Conservation (phyloP, 2,888 invertebrate genomes). For the Lagria hirta region DNA sequence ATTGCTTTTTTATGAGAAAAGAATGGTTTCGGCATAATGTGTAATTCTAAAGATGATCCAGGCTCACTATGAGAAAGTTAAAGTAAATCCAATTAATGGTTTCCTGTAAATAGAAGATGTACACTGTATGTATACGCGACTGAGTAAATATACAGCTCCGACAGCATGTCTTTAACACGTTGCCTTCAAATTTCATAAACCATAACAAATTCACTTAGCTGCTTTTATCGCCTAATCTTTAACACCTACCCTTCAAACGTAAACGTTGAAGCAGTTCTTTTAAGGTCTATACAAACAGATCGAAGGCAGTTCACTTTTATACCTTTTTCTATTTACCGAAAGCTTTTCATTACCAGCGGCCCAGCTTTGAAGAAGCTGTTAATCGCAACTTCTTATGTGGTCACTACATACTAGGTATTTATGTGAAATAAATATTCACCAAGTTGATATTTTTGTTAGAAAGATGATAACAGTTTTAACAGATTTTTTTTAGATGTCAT, state of each 20-base stretch:
- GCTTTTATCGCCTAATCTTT: conserved; percentile 32
- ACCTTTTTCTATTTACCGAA: conserved; percentile 20
- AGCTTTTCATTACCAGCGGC: conserved; percentile 19
- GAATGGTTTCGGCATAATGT: too few species aligned
- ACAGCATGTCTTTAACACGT: conserved; percentile 37
- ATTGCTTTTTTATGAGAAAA: too few species aligned
- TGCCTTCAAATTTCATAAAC: conserved; percentile 37
- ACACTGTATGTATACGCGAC: conserved; percentile 36
- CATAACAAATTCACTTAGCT: conserved; percentile 31
- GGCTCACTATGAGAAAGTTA: conserved; percentile 29
- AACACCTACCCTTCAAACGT: conserved; percentile 31
- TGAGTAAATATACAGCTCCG: conserved; percentile 38
- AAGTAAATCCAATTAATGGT: conserved; percentile 42
- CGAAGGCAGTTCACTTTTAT: conserved; percentile 14
- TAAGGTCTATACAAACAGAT: conserved; percentile 32
- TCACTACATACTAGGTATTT: too few species aligned
- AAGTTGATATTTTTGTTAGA: too few species aligned
- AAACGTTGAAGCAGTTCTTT: conserved; percentile 33
- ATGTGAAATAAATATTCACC: too few species aligned
- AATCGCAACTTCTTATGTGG: too few species aligned
- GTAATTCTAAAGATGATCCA: conserved; percentile 23
- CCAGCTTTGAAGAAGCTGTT: conserved; percentile 14
- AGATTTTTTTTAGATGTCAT: too few species aligned
- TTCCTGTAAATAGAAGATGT: conserved; percentile 39
- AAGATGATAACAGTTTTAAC: too few species aligned